Conservation (phyloP, 2,113 vertebrate species). For the Vidua chalybeata region DNA sequence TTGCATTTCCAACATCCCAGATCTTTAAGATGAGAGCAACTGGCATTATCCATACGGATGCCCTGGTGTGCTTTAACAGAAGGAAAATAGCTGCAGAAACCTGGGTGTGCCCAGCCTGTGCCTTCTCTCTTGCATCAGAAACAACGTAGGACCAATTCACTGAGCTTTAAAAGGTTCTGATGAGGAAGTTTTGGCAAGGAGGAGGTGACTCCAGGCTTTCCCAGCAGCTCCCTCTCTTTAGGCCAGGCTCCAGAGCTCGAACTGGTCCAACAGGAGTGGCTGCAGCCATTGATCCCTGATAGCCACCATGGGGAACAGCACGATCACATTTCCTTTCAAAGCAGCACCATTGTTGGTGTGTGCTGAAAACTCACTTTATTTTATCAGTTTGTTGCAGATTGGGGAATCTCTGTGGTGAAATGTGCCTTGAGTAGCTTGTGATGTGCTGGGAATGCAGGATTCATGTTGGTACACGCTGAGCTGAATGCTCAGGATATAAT, state of each 20-base stretch:
- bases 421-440: background rate
- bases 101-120: background rate
- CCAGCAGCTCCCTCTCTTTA: background rate
- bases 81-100: background rate
- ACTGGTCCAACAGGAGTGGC: background rate
- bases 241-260: background rate
- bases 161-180: background rate
- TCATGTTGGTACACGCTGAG: background rate
- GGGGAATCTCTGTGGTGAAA: background rate
- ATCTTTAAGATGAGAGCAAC: background rate
- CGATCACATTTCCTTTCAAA: background rate
- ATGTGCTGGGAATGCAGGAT: background rate
- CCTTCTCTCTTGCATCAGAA: background rate
- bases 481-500: background rate
- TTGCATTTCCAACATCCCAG: background rate
- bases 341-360: accelerated
- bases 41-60: accelerated
- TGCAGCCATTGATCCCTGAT: background rate
- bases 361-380: background rate
- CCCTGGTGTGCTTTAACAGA: background rate
- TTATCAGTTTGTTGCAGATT: background rate
- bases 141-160: accelerated
- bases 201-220: background rate
- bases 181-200: background rate
- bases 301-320: accelerated